phyloP scores from a whole-genome alignment of 2,888 invertebrate genomes.

The Noctua pronuba region DNA sequence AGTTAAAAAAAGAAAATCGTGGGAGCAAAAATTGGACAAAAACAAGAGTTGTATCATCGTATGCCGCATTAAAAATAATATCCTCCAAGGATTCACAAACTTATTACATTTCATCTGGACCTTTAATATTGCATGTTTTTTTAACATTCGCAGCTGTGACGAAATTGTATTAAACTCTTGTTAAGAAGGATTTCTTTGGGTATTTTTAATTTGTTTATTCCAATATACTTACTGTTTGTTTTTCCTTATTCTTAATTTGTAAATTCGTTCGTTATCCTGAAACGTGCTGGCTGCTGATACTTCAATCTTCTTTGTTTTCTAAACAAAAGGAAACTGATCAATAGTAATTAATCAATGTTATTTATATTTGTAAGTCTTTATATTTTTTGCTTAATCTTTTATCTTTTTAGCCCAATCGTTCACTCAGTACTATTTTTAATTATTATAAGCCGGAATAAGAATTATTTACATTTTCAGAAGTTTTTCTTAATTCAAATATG shows the following conservation, averaged over 20 bases:
- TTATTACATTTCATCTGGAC: slow-evolving; percentile 28
- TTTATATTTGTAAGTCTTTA: background rate
- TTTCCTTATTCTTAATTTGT: slow-evolving; percentile 8
- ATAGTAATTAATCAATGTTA: background rate
- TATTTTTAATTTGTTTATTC: slow-evolving; percentile 10
- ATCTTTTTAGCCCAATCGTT: background rate
- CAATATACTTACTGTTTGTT: slow-evolving; percentile 9
- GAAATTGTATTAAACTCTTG: slow-evolving; percentile 25
- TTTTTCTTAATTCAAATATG: too few relatives aligned
- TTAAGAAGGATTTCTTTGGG: slow-evolving; percentile 1
- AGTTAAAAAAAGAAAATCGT: background rate
- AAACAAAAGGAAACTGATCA: background rate
- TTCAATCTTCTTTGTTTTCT: background rate
- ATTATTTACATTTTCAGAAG: too few relatives aligned
- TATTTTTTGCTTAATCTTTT: background rate
- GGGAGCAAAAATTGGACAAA: background rate
- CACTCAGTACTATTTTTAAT: too few relatives aligned
- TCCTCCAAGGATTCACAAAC: slow-evolving; percentile 31
- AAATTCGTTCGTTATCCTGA: background rate
- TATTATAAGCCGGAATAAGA: too few relatives aligned
- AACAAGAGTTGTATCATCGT: background rate
- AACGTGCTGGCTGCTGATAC: background rate
- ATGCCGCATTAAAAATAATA: slow-evolving; percentile 6
- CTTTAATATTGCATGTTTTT: slow-evolving; percentile 33
- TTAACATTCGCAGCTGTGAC: slow-evolving; percentile 28